These are phyloP conservation scores for Zosterops pallidus DNA, from an alignment of 2,113 vertebrate species.

Conservation along the genomic window DNA sequence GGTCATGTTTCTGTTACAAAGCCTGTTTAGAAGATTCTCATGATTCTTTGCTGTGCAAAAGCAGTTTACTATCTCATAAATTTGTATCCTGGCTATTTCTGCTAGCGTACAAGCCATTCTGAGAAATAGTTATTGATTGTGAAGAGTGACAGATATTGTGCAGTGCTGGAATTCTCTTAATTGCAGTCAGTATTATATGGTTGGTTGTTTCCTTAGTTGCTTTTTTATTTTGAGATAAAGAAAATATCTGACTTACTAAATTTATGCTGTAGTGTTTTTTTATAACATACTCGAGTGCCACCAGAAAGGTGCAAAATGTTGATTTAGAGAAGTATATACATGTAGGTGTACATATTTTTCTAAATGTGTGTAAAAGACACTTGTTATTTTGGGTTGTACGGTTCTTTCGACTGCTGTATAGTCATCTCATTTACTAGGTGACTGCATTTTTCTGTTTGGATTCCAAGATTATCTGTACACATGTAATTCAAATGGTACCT, in stretches of 20 bases:
- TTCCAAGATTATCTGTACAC: neutral
- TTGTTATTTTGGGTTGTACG: neutral
- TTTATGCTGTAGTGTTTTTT: neutral
- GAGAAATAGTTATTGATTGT: constrained; percentile 1
- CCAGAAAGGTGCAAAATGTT: neutral
- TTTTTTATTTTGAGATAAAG: neutral
- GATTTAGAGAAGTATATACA: neutral
- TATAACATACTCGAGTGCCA: neutral
- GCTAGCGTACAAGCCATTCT: neutral
- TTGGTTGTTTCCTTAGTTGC: neutral
- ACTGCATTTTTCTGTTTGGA: neutral
- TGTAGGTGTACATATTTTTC: neutral
- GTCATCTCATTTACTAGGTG: neutral
- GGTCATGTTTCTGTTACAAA: neutral
- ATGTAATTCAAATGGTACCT: neutral
- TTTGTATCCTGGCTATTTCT: constrained; percentile 7
- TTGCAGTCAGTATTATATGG: neutral
- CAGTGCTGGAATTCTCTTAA: constrained; percentile 8
- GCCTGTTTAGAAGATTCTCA: neutral
- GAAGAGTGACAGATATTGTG: neutral
- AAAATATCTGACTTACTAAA: neutral
- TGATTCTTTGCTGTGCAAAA: neutral
- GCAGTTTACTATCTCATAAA: neutral
- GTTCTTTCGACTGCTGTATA: neutral
- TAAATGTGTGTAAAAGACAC: neutral